phyloP scores from a whole-genome alignment of 2,113 vertebrate species.

The Morphnarchus princeps region DNA sequence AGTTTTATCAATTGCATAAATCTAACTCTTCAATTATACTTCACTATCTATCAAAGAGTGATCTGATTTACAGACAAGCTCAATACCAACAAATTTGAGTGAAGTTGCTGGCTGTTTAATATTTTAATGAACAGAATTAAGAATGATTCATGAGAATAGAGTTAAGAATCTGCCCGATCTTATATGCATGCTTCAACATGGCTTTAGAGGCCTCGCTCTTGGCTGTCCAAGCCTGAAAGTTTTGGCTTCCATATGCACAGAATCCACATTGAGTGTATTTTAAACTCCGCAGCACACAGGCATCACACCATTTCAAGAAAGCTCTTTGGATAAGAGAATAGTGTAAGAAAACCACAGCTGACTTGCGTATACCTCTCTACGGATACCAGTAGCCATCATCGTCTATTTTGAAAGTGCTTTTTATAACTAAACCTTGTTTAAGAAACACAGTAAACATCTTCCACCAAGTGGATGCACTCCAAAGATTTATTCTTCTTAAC shows the following conservation, averaged over 20 bases:
- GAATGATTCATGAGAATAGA: background rate
- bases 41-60: background rate
- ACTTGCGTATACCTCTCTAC: background rate
- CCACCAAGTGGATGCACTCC: background rate
- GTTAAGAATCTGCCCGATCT: background rate
- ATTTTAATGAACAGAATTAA: background rate
- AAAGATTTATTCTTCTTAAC: background rate
- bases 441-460: background rate
- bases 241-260: background rate
- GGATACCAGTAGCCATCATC: background rate
- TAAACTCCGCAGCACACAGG: background rate
- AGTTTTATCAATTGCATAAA: background rate
- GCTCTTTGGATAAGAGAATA: background rate
- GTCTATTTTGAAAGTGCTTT: background rate
- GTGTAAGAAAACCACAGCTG: background rate
- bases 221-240: background rate
- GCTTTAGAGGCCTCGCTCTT: background rate
- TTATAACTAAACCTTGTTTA: background rate
- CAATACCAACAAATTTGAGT: background rate
- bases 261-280: background rate
- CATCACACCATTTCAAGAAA: background rate
- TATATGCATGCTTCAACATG: background rate
- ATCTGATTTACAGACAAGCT: background rate
- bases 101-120: background rate
- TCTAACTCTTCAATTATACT: background rate